Evolutionary conservation across 2,888 invertebrate genomes (phyloP).

Genomic region (Itoplectis maculator): DNA sequence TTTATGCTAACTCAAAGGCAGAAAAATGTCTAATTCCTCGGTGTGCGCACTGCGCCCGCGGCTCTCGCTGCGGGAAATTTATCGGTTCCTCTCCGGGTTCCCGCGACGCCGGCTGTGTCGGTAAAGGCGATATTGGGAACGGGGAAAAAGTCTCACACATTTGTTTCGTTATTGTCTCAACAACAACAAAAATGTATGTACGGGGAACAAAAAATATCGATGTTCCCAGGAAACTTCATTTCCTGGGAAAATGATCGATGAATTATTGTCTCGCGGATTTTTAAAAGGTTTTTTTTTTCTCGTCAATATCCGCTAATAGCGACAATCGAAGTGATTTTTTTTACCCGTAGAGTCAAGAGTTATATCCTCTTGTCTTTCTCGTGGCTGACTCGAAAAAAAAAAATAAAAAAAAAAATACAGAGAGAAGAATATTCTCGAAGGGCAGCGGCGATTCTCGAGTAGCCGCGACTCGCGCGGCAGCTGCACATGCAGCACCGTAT

Average conservation of each 20-base stretch:
- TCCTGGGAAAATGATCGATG: too few species aligned
- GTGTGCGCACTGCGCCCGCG: not conserved
- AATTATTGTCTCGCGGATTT: not conserved
- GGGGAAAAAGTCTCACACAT: not conserved
- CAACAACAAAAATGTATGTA: not conserved
- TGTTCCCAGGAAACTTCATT: too few species aligned
- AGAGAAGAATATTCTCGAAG: constrained; percentile 31
- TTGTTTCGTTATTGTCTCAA: not conserved
- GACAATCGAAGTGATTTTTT: not conserved
- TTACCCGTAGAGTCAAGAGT: not conserved
- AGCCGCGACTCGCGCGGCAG: constrained; percentile 8
- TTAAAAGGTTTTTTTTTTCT: not conserved
- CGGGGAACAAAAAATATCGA: not conserved
- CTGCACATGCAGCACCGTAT: constrained; percentile 45
- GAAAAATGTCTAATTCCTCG: constrained; percentile 15
- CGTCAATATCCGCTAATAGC: not conserved
- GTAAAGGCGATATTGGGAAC: not conserved
- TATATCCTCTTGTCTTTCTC: not conserved
- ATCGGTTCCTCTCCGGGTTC: constrained; percentile 21
- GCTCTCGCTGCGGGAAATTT: constrained; percentile 32
- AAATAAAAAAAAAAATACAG: constrained; percentile 2
- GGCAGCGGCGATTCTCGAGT: not conserved
- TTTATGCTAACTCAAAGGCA: constrained; percentile 2
- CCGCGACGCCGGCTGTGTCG: too few species aligned
- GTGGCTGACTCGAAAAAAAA: not conserved